Evolutionary conservation across 2,113 vertebrate species (phyloP).

Genomic region (Ranitomeya imitator): DNA sequence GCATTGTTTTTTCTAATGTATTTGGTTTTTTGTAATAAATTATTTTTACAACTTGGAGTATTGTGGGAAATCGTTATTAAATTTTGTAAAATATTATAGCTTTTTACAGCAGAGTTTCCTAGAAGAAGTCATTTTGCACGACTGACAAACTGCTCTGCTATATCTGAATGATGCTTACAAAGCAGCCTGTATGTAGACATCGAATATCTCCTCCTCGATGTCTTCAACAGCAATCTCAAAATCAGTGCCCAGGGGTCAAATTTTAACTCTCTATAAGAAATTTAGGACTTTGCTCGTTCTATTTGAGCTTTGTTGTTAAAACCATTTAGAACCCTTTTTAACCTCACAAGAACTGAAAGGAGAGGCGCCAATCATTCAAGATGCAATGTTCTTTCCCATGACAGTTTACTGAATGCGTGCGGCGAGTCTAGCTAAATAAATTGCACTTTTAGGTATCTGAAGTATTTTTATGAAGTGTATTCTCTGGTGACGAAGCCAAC

Average conservation of each 20-base stretch:
- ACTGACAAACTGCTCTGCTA: background rate
- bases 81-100: background rate
- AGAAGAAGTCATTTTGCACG: background rate
- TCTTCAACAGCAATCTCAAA: background rate
- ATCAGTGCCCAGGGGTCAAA: background rate
- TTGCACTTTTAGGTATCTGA: conserved; percentile 37
- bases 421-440: conserved; percentile 21
- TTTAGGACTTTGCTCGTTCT: background rate
- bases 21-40: background rate
- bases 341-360: conserved; percentile 1
- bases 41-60: background rate
- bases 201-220: background rate
- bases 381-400: conserved; percentile 19
- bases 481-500: conserved; percentile 31
- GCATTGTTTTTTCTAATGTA: no score
- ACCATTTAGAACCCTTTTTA: background rate
- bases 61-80: background rate
- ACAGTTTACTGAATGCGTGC: conserved; percentile 19
- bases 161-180: background rate
- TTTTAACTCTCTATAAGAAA: background rate
- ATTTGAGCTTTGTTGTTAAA: background rate
- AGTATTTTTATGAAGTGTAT: conserved; percentile 21
- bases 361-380: background rate
- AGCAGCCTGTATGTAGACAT: background rate
- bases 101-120: background rate